Base-by-base conservation (phyloP, 2,113 vertebrate genomes). In the Siniperca knerii region DNA sequence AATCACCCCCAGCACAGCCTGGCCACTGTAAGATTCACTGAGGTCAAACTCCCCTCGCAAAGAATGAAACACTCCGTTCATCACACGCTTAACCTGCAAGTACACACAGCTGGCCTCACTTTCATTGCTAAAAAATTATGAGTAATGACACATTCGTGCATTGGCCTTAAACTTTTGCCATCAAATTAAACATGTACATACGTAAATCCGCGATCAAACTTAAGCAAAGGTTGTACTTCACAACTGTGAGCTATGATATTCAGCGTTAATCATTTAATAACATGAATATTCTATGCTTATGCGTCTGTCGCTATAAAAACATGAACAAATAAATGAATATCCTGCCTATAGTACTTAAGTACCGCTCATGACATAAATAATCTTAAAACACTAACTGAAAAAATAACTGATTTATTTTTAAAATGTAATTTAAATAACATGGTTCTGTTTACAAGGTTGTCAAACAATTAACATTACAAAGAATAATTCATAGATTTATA, bases 41-140 rank as follows among this genome's bases (percentile, higher is more conserved):
- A 98, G 91, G 54, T 98, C 97, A 85, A 99, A 99, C 90, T 99
- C 96, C 12, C 95, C 95, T 18, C 98, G 90, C 71, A 99, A 94
- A 7, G 97, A 97, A 7, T 98, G 98, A 84, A 99, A 99, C 2
- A 99, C 98, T 0, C 96, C 95, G 1, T 99, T 99, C 98, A 99
- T 99, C 80, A 98, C 98, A 60, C 96, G 97, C 95, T 99, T 99
- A 29, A 99, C 97, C 98, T 99, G 93, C 0, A 70, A 13, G 16
- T 8, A 87, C 33, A 90, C 75, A 77, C 23, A 70, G n/a, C 42
- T 13, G 16, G 16, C 6, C 5, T 76, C 55, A 83, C 55, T 69
- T 4, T 55, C 35, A 57, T 2, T 29, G 60, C 25, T 61, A 13
- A 57, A 0, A 37, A 12, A 37, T 20, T 0, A 57, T 40, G 4